Percentiles rank a stretch among this genome's conserved stretches.
These are phyloP conservation scores for Sinosuthora webbiana DNA, from an alignment of 2,113 vertebrate genomes.

Conservation along the genomic window DNA sequence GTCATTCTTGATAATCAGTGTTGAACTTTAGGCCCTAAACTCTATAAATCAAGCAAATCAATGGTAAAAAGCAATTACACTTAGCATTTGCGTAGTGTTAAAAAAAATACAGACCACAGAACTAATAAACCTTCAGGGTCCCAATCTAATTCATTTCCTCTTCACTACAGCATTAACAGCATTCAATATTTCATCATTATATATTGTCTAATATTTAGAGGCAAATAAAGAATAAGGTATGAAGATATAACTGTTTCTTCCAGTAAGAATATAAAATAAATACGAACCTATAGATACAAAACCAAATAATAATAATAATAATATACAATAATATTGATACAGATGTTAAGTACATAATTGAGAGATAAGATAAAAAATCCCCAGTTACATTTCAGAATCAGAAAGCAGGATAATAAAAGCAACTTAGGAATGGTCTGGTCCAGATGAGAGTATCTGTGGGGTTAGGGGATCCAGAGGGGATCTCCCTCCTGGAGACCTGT, in stretches of 20 bases:
- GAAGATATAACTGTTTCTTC: background rate
- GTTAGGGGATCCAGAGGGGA: background rate
- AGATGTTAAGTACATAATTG: background rate
- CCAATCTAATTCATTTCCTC: background rate
- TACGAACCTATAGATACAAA: background rate
- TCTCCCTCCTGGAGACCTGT: background rate
- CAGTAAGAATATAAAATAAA: background rate
- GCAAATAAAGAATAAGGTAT: background rate
- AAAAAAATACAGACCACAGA: background rate
- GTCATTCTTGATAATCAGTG: slow-evolving; percentile 33
- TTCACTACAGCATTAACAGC: background rate
- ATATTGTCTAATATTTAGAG: background rate
- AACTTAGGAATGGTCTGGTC: background rate
- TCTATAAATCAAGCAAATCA: slow-evolving; percentile 40
- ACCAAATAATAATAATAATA: background rate
- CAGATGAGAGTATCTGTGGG: background rate
- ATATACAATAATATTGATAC: background rate
- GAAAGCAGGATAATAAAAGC: background rate
- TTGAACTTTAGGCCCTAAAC: background rate
- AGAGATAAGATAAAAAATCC: background rate
- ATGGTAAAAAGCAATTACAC: slow-evolving; percentile 33
- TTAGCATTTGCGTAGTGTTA: slow-evolving; percentile 27
- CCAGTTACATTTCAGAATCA: background rate
- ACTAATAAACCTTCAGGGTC: slow-evolving; percentile 20
- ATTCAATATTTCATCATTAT: background rate